Percentiles rank a stretch among this genome's conserved stretches.
Evolutionary conservation across 2,113 vertebrate species (phyloP).

Genomic region (Daubentonia madagascariensis): DNA sequence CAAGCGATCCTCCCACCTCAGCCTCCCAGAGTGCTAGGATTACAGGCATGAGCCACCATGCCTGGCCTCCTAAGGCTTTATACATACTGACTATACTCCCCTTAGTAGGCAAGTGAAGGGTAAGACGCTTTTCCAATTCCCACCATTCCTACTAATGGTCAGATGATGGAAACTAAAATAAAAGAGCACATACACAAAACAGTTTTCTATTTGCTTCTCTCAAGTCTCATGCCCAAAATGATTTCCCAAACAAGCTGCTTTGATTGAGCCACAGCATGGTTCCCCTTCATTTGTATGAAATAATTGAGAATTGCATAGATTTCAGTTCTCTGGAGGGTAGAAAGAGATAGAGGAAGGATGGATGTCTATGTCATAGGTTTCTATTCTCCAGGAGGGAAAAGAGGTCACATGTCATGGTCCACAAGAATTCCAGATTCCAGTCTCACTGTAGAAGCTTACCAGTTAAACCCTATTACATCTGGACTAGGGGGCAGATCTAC

Average conservation of each 20-base stretch:
- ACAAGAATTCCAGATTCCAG: neutral
- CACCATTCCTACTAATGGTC: neutral
- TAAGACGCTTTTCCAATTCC: neutral
- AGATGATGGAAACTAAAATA: slow-evolving; percentile 8
- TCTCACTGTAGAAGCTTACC: neutral
- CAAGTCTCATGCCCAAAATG: neutral
- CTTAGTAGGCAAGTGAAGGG: neutral
- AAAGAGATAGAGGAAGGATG: neutral
- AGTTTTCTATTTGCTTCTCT: neutral
- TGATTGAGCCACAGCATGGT: neutral
- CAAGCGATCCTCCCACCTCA: no score
- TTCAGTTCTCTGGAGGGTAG: neutral
- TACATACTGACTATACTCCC: neutral
- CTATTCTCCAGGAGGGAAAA: neutral
- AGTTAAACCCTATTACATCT: neutral
- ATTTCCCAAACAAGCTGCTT: neutral
- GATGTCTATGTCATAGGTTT: neutral
- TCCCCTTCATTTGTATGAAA: neutral
- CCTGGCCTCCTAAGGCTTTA: neutral
- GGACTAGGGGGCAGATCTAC: neutral
- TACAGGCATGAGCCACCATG: neutral
- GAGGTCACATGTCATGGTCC: neutral
- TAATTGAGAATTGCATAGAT: neutral
- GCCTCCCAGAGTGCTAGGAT: no score
- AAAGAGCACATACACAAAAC: neutral